Evolutionary conservation across 2,797 vertebrate species (phyloP).

Genomic region (Mus minutoides): DNA sequence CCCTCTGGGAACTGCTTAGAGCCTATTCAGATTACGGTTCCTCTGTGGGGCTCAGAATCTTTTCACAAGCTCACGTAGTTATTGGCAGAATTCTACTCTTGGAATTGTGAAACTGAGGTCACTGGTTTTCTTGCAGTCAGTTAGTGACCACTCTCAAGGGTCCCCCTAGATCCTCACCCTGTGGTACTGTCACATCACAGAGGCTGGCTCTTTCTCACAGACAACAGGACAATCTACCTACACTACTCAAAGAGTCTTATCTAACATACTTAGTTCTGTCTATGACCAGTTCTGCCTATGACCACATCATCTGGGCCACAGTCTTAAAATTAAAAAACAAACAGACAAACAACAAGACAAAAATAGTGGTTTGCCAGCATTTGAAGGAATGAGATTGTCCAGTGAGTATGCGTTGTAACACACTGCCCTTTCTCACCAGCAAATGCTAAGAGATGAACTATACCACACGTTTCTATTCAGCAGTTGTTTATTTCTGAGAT

Average conservation of each 20-base stretch:
- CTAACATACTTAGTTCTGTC: neutral
- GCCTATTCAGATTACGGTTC: neutral
- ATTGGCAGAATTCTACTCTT: conserved; percentile 16
- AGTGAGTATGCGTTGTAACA: neutral
- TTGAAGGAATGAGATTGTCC: neutral
- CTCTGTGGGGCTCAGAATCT: neutral
- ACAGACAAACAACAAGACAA: neutral
- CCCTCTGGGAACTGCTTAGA: neutral
- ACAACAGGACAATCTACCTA: neutral
- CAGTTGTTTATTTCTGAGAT: neutral
- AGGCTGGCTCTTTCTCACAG: neutral
- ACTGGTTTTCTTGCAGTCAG: neutral
- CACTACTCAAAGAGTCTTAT: neutral
- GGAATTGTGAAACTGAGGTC: neutral
- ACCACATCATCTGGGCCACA: neutral
- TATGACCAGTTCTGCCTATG: neutral
- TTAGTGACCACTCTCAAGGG: neutral
- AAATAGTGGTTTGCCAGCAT: neutral
- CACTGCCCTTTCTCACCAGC: neutral
- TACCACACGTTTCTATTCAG: neutral
- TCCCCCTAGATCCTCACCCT: neutral
- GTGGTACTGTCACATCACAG: neutral
- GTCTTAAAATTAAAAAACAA: neutral
- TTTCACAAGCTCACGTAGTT: neutral
- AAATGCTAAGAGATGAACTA: neutral